A percentile compares a stretch with the other conserved stretches of the same genome.
phyloP scores from a whole-genome alignment of 2,797 vertebrate genomes.

The Amblyraja radiata region DNA sequence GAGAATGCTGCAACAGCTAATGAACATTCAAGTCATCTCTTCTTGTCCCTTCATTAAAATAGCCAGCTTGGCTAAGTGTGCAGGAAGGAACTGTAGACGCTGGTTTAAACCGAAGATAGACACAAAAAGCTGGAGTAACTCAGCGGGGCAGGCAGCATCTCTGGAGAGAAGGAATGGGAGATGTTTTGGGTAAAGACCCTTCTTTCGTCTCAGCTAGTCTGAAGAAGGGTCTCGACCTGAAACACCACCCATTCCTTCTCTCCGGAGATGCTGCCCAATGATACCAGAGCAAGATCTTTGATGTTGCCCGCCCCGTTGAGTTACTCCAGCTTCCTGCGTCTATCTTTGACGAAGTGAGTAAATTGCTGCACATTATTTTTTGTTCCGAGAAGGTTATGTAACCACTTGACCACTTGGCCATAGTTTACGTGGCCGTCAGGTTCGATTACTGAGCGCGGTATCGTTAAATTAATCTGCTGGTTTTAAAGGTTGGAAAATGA shows the following conservation, averaged over 20 bases:
- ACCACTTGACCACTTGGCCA: not conserved
- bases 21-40: not conserved
- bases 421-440: not conserved
- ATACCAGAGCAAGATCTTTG: too few relatives aligned
- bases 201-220: too few relatives aligned
- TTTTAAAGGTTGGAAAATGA: not conserved
- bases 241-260: too few relatives aligned
- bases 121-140: too few relatives aligned
- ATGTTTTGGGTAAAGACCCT: too few relatives aligned
- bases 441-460: not conserved
- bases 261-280: too few relatives aligned
- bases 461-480: not conserved
- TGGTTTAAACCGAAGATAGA: too few relatives aligned
- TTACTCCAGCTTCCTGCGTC: too few relatives aligned
- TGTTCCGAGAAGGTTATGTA: not conserved
- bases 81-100: not conserved
- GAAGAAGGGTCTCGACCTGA: too few relatives aligned
- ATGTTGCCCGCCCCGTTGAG: too few relatives aligned
- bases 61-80: not conserved
- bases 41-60: not conserved
- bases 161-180: too few relatives aligned
- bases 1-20: not conserved
- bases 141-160: too few relatives aligned
- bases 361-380: not conserved
- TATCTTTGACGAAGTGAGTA: not conserved